phyloP scores from a whole-genome alignment of 2,113 vertebrate species.

The Perca flavescens region DNA sequence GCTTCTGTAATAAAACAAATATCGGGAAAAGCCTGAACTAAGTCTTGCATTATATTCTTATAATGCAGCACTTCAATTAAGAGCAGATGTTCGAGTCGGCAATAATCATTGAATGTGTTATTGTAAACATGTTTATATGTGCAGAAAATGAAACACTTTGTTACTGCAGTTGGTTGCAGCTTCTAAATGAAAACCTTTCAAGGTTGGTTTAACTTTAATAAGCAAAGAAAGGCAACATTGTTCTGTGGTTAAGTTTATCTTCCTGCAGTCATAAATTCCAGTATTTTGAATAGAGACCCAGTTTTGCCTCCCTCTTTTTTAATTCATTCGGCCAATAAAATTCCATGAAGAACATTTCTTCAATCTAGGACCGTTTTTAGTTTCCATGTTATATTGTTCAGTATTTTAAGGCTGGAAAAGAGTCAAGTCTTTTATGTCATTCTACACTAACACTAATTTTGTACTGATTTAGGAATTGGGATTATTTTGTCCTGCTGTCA shows the following conservation, averaged over 20 bases:
- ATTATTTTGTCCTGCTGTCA: conserved; percentile 7
- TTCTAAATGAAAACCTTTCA: conserved; percentile 50
- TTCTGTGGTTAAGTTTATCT: conserved; percentile 41
- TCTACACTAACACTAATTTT: neutral
- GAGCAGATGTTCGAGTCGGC: conserved; percentile 59
- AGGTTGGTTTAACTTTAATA: conserved; percentile 54
- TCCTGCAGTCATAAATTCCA: conserved; percentile 45
- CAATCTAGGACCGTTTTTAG: neutral
- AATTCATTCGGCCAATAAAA: conserved; percentile 43
- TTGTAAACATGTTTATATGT: conserved; percentile 63
- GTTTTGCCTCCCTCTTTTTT: conserved; percentile 26
- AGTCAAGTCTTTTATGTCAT: neutral
- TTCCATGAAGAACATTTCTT: conserved; percentile 24
- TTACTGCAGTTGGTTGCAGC: conserved; percentile 42
- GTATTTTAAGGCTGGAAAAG: neutral
- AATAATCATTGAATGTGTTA: conserved; percentile 44
- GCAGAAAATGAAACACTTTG: conserved; percentile 77
- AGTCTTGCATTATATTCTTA: conserved; percentile 50
- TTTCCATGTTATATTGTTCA: conserved; percentile 6
- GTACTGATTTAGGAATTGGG: neutral
- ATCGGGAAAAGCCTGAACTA: conserved; percentile 34
- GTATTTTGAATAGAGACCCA: conserved; percentile 33
- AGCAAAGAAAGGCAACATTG: conserved; percentile 46
- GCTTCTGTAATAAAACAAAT: conserved; percentile 49
- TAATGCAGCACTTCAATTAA: conserved; percentile 44